Evolutionary conservation across 2,113 vertebrate species (phyloP), one percentile per base, ranked within the genome.

Genomic region (Equus quagga): DNA sequence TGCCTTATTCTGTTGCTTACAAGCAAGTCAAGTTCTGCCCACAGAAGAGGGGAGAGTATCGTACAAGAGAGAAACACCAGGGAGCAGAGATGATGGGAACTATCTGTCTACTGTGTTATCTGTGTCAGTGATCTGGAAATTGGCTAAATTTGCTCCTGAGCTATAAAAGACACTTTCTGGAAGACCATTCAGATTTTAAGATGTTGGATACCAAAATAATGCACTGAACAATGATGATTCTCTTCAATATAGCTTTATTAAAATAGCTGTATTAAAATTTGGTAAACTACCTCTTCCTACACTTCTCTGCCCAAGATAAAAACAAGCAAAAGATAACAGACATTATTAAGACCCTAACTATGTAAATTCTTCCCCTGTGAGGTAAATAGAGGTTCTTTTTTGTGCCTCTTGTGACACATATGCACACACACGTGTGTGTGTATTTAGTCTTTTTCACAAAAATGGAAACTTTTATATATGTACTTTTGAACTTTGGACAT

Each of bases 211-310:
- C 28, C 51, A 65, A 90, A 94, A 89, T 65, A 58, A 67, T 49
- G 10, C 28, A 79, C 23, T 79, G 33, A 78, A 88, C 92, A 89
- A 51, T 3, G 46, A 90, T 36, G 26, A 49, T 70, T 86, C 17
- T 91, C 51, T 23, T 83, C 31, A 80, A 8, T 46, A 95, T 82
- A 93, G 51, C 67, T 87, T 90, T 90, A 49, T 58, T 69, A 51
- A 81, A 93, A 75, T 10, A 89, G 41, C 49, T 78, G 89, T 23
- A 33, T 80, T 76, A 70, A 90, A 81, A 69, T 82, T 97, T 81
- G n/a, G 11, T 96, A 58, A 97, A 60, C 60, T 78, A 17, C 8
- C 41, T 81, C 65, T 96, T 75, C 19, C 10, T 4, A 54, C 0
- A 46, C 15, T 75, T 93, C 24, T 93, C 15, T 87, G 67, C 69